These are phyloP conservation scores for Platyscapa corneri DNA, from an alignment of 1,140 invertebrate species.

Conservation along the genomic window DNA sequence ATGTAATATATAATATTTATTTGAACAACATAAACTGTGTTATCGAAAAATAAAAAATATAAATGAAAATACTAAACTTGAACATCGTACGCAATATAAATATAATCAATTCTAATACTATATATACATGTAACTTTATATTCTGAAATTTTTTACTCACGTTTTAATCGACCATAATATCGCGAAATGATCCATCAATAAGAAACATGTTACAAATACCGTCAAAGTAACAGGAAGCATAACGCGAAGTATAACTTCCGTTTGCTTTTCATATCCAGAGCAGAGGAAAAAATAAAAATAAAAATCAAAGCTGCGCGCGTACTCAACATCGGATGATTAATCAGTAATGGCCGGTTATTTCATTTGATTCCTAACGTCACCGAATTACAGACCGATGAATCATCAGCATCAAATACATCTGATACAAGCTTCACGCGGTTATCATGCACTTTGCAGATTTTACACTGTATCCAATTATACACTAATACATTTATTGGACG, in stretches of 20 bases:
- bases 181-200: not conserved
- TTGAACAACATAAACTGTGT: too few species aligned
- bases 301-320: not conserved
- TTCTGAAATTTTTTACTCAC: not conserved
- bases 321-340: not conserved
- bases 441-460: not conserved
- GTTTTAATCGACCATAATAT: not conserved
- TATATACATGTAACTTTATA: not conserved
- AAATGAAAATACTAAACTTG: not conserved
- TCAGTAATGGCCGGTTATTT: conserved; percentile 19
- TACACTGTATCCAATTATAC: not conserved
- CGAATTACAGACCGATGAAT: conserved; percentile 8
- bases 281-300: not conserved
- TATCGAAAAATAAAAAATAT: too few species aligned
- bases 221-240: not conserved
- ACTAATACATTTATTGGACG: not conserved
- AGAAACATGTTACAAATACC: not conserved
- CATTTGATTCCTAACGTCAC: conserved; percentile 20
- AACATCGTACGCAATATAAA: not conserved
- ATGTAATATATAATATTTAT: too few species aligned
- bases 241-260: not conserved
- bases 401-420: not conserved
- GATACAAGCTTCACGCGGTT: conserved; percentile 11
- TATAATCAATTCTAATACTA: too few species aligned
- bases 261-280: not conserved